Conservation (phyloP, 2,797 vertebrate genomes). For the Lepus oiostolus region DNA sequence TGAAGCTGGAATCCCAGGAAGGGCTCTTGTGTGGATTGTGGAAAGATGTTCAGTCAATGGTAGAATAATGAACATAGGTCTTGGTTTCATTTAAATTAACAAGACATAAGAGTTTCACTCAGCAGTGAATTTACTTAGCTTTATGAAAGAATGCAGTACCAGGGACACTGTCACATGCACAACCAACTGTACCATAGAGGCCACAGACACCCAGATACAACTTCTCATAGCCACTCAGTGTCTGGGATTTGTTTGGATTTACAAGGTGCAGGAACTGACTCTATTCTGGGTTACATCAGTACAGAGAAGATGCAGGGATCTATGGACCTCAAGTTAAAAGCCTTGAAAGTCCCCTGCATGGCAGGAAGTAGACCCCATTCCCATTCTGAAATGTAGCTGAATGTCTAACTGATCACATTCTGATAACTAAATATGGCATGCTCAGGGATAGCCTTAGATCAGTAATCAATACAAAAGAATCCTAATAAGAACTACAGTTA, state of each 20-base stretch:
- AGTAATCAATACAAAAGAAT: neutral
- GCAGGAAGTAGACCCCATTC: neutral
- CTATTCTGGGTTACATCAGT: neutral
- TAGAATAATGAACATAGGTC: neutral
- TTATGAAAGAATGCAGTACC: neutral
- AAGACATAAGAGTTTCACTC: neutral
- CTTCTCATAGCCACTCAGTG: neutral
- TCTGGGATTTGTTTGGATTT: neutral
- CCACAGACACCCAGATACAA: neutral
- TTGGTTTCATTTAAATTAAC: neutral
- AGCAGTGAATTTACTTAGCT: neutral
- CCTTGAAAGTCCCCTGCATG: neutral
- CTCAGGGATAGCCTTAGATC: neutral
- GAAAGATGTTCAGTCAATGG: neutral
- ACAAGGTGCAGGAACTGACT: neutral
- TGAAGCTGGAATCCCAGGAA: neutral
- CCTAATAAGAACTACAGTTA: neutral
- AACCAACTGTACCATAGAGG: neutral
- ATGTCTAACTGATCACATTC: neutral
- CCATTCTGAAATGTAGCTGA: neutral
- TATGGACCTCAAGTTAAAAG: neutral
- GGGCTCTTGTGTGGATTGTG: neutral
- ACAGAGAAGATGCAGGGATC: neutral
- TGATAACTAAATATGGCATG: neutral
- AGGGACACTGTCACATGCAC: no score